These are phyloP conservation scores for Pholis gunnellus DNA, from an alignment of 2,113 vertebrate species.

Conservation along the genomic window DNA sequence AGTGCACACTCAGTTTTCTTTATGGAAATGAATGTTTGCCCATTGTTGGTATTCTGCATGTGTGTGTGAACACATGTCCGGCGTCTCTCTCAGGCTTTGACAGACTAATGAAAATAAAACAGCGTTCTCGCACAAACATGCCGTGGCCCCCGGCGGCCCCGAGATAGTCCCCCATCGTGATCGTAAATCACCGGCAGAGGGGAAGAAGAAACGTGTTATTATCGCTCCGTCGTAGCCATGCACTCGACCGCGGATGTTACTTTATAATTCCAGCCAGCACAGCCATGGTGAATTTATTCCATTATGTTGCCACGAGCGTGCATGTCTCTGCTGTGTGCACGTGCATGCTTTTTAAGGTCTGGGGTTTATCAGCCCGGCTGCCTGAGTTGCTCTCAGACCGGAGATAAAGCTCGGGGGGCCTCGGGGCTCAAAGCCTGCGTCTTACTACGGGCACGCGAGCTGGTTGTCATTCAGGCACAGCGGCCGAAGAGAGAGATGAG, in stretches of 20 bases:
- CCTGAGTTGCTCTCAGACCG: slow-evolving; percentile 45
- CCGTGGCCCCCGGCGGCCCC: slow-evolving; percentile 4
- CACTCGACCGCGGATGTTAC: slow-evolving; percentile 27
- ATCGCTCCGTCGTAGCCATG: slow-evolving; percentile 31
- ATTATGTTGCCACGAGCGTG: slow-evolving; percentile 28
- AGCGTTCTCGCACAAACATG: slow-evolving; percentile 50
- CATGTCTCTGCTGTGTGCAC: slow-evolving; percentile 10
- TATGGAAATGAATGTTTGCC: slow-evolving; percentile 34
- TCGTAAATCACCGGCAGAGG: slow-evolving; percentile 61
- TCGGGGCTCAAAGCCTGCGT: slow-evolving; percentile 28
- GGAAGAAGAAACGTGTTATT: slow-evolving; percentile 28
- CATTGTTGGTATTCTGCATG: slow-evolving; percentile 11
- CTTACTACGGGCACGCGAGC: slow-evolving; percentile 13
- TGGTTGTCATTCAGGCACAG: slow-evolving; percentile 48
- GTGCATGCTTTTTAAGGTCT: slow-evolving; percentile 42
- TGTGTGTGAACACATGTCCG: slow-evolving; percentile 32
- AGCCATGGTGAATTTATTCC: slow-evolving; percentile 57
- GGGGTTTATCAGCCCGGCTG: slow-evolving; percentile 58
- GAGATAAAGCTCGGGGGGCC: slow-evolving; percentile 56
- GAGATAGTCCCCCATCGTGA: slow-evolving; percentile 15
- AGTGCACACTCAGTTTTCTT: background rate
- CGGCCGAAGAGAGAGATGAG: slow-evolving; percentile 21
- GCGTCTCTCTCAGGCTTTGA: slow-evolving; percentile 59
- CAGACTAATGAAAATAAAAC: slow-evolving; percentile 73
- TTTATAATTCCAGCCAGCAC: slow-evolving; percentile 48